phyloP scores from a whole-genome alignment of 2,113 vertebrate species.

The Agapornis roseicollis region DNA sequence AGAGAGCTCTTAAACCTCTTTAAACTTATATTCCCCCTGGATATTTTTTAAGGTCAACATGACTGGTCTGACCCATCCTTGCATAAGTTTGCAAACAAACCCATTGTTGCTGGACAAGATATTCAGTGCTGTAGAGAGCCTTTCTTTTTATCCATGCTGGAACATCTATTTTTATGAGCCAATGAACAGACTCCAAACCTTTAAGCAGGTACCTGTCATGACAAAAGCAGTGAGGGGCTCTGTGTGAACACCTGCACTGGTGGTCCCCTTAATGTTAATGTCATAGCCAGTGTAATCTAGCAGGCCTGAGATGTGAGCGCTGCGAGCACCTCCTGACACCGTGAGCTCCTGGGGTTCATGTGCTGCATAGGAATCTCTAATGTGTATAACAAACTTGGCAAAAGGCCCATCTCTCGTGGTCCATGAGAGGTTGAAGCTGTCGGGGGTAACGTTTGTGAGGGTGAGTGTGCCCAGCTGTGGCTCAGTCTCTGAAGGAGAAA shows the following conservation, averaged over 20 bases:
- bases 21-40: not conserved
- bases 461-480: constrained; percentile 69
- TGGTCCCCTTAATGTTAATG: constrained; percentile 64
- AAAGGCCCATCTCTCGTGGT: constrained; percentile 59
- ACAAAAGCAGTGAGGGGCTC: constrained; percentile 69
- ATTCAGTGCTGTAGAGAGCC: not conserved
- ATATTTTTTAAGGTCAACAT: not conserved
- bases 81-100: not conserved
- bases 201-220: constrained; percentile 64
- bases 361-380: constrained; percentile 38
- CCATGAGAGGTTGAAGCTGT: constrained; percentile 76
- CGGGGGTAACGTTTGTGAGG: constrained; percentile 72
- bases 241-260: constrained; percentile 36
- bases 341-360: constrained; percentile 46
- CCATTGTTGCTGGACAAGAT: not conserved
- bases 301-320: constrained; percentile 61
- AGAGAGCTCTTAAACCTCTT: not conserved
- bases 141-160: not conserved
- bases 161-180: not conserved
- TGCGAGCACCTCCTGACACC: constrained; percentile 58
- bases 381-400: constrained; percentile 62
- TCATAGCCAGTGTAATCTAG: constrained; percentile 66
- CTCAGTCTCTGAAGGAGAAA: constrained; percentile 70
- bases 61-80: not conserved
- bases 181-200: not conserved